phyloP scores from a whole-genome alignment of 2,113 vertebrate genomes.

The Xiphophorus maculatus region DNA sequence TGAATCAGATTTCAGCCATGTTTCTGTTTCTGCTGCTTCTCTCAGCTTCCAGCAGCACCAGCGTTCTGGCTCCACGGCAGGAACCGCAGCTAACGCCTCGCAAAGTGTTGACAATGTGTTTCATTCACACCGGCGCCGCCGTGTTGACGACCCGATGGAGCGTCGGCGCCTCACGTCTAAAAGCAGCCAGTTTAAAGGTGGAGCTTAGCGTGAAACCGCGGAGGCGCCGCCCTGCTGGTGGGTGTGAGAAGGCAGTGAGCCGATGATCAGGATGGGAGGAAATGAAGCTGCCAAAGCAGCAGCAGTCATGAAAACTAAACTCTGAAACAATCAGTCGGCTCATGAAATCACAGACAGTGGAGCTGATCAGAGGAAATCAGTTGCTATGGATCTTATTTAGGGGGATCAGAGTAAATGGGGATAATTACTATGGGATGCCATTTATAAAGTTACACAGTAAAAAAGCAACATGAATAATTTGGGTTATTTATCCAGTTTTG shows the following conservation, averaged over 20 bases:
- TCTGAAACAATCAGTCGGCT: too few species aligned
- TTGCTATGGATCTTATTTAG: too few species aligned
- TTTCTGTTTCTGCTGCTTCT: background rate
- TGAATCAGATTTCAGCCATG: background rate
- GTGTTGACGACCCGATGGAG: background rate
- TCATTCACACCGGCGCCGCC: background rate
- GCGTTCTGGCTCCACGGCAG: background rate
- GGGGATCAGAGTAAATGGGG: too few species aligned
- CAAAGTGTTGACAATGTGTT: conserved; percentile 11
- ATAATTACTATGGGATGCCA: too few species aligned
- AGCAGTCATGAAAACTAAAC: too few species aligned
- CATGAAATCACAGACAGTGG: background rate
- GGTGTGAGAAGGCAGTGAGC: conserved; percentile 1
- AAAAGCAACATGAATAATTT: too few species aligned
- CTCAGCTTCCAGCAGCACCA: background rate
- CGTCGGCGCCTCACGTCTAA: background rate
- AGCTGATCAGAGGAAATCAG: too few species aligned
- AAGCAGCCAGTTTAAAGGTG: conserved; percentile 8
- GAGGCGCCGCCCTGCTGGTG: conserved; percentile 8
- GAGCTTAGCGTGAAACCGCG: conserved; percentile 5
- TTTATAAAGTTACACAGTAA: too few species aligned
- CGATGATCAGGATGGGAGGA: conserved; percentile 8
- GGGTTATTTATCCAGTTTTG: too few species aligned
- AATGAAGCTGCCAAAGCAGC: background rate
- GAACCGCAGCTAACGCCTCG: background rate